phyloP scores from a whole-genome alignment of 1,140 invertebrate species.

The Phthorimaea operculella region DNA sequence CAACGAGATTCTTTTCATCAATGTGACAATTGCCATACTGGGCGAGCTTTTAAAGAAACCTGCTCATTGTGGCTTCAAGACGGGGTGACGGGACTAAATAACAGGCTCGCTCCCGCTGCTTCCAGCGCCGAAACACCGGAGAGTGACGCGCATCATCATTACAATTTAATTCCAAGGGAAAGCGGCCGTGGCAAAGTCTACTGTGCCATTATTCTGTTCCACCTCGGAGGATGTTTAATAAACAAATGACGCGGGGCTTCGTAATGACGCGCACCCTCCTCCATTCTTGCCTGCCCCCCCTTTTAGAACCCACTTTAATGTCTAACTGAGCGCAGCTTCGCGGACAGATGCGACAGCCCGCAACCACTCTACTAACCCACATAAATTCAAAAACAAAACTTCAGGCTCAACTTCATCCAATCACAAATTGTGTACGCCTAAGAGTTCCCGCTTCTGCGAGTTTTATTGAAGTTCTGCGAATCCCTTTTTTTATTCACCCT shows the following conservation, averaged over 20 bases:
- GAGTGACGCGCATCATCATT: constrained; percentile 59
- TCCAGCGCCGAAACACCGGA: constrained; percentile 33
- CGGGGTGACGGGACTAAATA: constrained; percentile 62
- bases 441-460: background rate
- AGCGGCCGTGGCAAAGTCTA: constrained; percentile 59
- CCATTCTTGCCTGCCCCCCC: constrained; percentile 21
- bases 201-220: constrained; percentile 59
- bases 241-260: constrained; percentile 60
- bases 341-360: constrained; percentile 17
- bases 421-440: background rate
- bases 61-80: constrained; percentile 64
- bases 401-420: background rate
- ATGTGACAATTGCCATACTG: constrained; percentile 56
- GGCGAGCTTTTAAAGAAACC: constrained; percentile 55
- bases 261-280: constrained; percentile 45
- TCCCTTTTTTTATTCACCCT: constrained; percentile 18
- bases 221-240: constrained; percentile 64
- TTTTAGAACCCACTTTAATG: constrained; percentile 45
- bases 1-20: constrained; percentile 60
- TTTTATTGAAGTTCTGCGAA: constrained; percentile 3
- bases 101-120: constrained; percentile 40
- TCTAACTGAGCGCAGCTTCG: constrained; percentile 9
- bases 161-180: constrained; percentile 63
- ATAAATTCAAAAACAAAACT: constrained; percentile 1
- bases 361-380: constrained; percentile 1